Conservation (phyloP, 2,888 invertebrate species). For the Elegia similella region DNA sequence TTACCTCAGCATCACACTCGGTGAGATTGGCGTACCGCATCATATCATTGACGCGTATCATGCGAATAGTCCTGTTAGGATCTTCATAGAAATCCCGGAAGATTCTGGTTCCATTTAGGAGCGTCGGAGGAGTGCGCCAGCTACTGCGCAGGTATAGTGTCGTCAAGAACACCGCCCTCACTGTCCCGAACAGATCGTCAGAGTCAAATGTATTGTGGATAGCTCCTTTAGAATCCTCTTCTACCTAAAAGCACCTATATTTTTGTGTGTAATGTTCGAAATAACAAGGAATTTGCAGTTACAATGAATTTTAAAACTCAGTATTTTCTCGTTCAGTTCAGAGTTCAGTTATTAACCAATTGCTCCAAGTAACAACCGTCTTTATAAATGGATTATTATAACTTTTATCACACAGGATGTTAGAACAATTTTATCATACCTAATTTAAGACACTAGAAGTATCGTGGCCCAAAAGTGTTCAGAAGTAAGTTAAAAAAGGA, state of each 20-base stretch:
- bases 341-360: no score
- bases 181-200: slow-evolving; percentile 53
- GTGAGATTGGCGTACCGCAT: slow-evolving; percentile 59
- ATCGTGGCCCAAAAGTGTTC: no score
- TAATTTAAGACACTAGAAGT: no score
- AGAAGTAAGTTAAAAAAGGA: no score
- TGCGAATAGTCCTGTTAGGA: slow-evolving; percentile 48
- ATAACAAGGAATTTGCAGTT: neutral
- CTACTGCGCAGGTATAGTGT: slow-evolving; percentile 63
- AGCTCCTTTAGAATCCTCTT: slow-evolving; percentile 59
- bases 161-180: slow-evolving; percentile 50
- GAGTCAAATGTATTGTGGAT: slow-evolving; percentile 68
- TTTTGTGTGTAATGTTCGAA: slow-evolving; percentile 2
- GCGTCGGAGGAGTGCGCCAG: slow-evolving; percentile 70
- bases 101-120: slow-evolving; percentile 59
- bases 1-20: slow-evolving; percentile 68
- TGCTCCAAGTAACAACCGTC: no score
- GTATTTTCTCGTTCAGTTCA: no score
- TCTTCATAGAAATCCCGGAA: slow-evolving; percentile 47
- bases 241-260: slow-evolving; percentile 42
- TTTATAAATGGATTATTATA: no score
- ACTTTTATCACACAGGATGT: no score
- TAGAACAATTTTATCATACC: no score
- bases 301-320: no score
- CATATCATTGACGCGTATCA: slow-evolving; percentile 69